Base-by-base conservation (phyloP, 2,888 invertebrate genomes). In the Campopleginae sp. region DNA sequence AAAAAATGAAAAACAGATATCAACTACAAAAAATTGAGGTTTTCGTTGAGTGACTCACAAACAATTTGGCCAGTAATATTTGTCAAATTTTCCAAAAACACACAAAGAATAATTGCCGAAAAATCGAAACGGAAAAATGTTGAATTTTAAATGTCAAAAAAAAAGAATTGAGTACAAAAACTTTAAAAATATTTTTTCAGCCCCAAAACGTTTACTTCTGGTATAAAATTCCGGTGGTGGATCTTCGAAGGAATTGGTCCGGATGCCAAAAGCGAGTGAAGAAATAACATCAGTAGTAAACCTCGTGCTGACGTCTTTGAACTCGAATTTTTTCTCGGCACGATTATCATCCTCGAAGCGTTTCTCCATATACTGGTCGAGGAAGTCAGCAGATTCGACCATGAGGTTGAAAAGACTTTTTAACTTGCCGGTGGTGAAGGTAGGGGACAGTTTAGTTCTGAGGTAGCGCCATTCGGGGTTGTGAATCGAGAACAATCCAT, bases 361-460 rank as follows among this genome's bases (percentile, higher is more conserved):
- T 3, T 33, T 12, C 0, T 86, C 76, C 8, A 92, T 85, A 68
- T 89, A 87, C 1, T 85, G 86, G 1, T 82, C 87, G 85, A 91
- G 86, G 5, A 87, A 86, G 10, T 89, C 86, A 0, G 93, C 90
- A 27, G 93, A 94, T 76, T 94, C 92, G 5, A 91, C 88, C 88
- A 95, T 94, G 7, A 94, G 89, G 1, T 91, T 88, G 74, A 94
- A 94, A 92, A 95, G 94, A 63, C 88, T 92, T 88, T 95, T 95
- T 46, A 95, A 90, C 89, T 95, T 95, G 31, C 94, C 95, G 0
- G 94, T 94, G 0, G 95, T 94, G 88, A 95, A 95, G 0, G 94
- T 94, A 0, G 95, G 95, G 0, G 95, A 94, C 68, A 95, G 82
- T 88, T 95, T 95, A 0, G 91, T 88, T 51, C 95, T 91, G 23